Base-by-base conservation (phyloP, 2,113 vertebrate species). In the Stomatorhinus ivindoensis region DNA sequence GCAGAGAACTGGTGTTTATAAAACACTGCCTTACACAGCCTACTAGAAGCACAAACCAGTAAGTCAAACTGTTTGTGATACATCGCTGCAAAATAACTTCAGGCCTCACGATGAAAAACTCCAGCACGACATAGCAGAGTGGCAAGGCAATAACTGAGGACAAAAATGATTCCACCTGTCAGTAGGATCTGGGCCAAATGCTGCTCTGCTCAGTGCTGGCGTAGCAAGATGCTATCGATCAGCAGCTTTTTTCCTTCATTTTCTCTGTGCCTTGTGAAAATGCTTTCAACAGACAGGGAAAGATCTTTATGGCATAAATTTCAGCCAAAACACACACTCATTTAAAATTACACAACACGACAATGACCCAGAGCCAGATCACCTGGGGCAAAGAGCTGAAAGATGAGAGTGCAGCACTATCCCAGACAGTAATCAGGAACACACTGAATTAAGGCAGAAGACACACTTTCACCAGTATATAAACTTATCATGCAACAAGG, bases 11-110 rank as follows among this genome's bases (percentile, higher is more conserved):
- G 61, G 10, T 31, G 61, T 31, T 69, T 69, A 11, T 69, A 13
- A 69, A 17, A 80, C 73, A 42, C 73, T 80, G 73, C 31, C 35
- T 80, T 80, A 42, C 61, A 69, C 61, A 80, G 73, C 35, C 73
- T 80, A 80, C 73, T 80, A 80, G 73, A 80, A 80, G 73, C 73
- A 80, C 73, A 80, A 80, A 80, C 73, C 73, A 80, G 73, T 42
- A 80, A 80, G 7, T 80, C 73, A 15, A 80, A 80, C 35, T 80
- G 31, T 17, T 80, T 42, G 13, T 42, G 73, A 80, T 80, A 42
- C 15, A 80, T 80, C 31, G 35, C 73, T 17, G 73, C 35, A 42
- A 80, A 42, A 80, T 42, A 80, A 42, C 35, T 80, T 80, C 73
- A 80, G 73, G 73, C 73, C 73, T 80, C 73, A 19, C 4, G 1